Evolutionary conservation across 2,113 vertebrate species (phyloP).

Genomic region (Sebastes fasciatus): DNA sequence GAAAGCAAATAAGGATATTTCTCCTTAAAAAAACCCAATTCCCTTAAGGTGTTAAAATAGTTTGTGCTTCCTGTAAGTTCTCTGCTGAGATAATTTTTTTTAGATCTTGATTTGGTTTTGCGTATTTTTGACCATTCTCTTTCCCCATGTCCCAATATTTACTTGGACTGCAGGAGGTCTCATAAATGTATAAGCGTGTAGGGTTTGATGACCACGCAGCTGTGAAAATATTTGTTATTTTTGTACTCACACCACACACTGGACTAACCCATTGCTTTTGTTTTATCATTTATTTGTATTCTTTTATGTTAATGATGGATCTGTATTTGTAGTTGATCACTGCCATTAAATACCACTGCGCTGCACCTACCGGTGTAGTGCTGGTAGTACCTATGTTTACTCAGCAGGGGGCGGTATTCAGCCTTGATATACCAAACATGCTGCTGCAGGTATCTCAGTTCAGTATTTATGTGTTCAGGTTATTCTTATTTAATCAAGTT

Average conservation of each 20-base stretch:
- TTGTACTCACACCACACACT: constrained; percentile 63
- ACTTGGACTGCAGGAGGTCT: constrained; percentile 6
- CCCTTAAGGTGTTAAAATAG: background rate
- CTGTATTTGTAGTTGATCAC: constrained; percentile 76
- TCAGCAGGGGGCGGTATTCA: constrained; percentile 70
- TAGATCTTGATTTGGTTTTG: background rate
- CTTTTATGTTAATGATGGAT: constrained; percentile 51
- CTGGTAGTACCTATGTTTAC: constrained; percentile 58
- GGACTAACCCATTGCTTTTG: constrained; percentile 74
- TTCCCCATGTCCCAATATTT: constrained; percentile 26
- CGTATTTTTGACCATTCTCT: background rate
- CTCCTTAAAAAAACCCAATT: background rate
- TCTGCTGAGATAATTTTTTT: background rate
- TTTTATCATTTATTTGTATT: constrained; percentile 46
- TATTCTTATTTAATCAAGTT: constrained; percentile 56
- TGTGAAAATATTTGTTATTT: constrained; percentile 66
- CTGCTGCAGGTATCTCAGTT: constrained; percentile 53
- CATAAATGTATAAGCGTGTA: constrained; percentile 3
- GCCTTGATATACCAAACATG: constrained; percentile 46
- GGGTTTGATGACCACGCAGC: constrained; percentile 42
- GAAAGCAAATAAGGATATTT: background rate
- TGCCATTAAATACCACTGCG: constrained; percentile 74
- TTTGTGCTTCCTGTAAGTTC: background rate
- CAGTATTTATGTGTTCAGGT: constrained; percentile 56
- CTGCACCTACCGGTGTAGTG: constrained; percentile 28